These are phyloP conservation scores for Anabacerthia variegaticeps DNA, from an alignment of 2,797 vertebrate species.

Conservation along the genomic window DNA sequence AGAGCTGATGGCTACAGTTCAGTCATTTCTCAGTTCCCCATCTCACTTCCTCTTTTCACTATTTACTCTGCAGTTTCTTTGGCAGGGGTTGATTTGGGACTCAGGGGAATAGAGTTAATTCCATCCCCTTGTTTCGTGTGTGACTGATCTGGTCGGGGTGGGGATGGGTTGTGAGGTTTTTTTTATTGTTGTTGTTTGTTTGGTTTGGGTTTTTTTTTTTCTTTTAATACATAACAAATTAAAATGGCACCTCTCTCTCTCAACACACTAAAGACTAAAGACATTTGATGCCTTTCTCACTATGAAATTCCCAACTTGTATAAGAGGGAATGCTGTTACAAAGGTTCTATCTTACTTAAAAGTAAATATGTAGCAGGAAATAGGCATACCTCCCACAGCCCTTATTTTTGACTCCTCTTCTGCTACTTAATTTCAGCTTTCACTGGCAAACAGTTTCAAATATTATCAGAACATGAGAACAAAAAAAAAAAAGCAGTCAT, in stretches of 20 bases:
- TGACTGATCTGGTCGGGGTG: neutral
- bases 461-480: neutral
- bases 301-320: neutral
- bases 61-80: neutral
- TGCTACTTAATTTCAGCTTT: neutral
- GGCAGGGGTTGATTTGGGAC: neutral
- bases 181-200: too few relatives aligned
- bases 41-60: neutral
- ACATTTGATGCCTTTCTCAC: neutral
- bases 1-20: neutral
- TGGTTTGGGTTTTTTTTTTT: fast-evolving
- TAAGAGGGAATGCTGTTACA: neutral
- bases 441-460: neutral
- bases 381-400: neutral
- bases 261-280: neutral
- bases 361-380: neutral
- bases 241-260: neutral
- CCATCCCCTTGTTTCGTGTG: neutral
- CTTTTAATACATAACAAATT: neutral
- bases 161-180: neutral
- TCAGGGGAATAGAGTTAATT: neutral
- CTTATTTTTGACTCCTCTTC: neutral
- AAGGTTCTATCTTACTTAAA: neutral
- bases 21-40: neutral
- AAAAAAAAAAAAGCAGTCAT: neutral